These are phyloP conservation scores for Halocynthia roretzi DNA, from an alignment of 23 tunicate genomes.

Conservation along the genomic window DNA sequence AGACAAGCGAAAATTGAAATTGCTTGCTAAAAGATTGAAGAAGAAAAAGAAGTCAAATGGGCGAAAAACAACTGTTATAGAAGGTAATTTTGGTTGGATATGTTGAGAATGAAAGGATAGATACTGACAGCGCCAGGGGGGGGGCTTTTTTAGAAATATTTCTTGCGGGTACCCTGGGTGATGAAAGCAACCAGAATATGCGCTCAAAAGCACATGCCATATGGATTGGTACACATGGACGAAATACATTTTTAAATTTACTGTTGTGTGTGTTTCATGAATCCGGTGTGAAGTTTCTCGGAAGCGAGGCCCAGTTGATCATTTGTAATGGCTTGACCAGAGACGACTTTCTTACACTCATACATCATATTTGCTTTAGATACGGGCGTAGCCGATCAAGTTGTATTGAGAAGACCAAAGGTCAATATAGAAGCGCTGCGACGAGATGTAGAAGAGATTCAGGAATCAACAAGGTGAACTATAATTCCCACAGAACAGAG, in stretches of 20 bases:
- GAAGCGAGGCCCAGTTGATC: not conserved
- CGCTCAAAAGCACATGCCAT: too few species aligned
- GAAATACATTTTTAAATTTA: too few species aligned
- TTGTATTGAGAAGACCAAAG: not conserved
- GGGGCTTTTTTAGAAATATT: too few species aligned
- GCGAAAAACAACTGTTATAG: not conserved
- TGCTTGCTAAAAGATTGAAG: not conserved
- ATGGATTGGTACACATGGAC: too few species aligned
- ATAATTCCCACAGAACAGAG: not conserved
- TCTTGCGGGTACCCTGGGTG: too few species aligned
- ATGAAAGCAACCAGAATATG: too few species aligned
- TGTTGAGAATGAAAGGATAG: not conserved
- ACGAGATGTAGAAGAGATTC: not conserved
- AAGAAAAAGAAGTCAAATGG: constrained; percentile 11
- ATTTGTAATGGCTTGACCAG: not conserved
- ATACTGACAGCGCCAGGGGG: too few species aligned
- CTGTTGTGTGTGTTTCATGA: too few species aligned
- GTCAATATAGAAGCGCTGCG: not conserved
- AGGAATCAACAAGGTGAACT: constrained; percentile 1
- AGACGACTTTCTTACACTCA: not conserved
- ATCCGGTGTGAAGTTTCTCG: too few species aligned
- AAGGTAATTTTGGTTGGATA: not conserved
- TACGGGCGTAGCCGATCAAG: not conserved
- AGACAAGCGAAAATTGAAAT: constrained; percentile 7
- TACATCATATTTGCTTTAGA: not conserved